Conservation (phyloP, 2,888 invertebrate genomes). For the Scrobipalpa costella region DNA sequence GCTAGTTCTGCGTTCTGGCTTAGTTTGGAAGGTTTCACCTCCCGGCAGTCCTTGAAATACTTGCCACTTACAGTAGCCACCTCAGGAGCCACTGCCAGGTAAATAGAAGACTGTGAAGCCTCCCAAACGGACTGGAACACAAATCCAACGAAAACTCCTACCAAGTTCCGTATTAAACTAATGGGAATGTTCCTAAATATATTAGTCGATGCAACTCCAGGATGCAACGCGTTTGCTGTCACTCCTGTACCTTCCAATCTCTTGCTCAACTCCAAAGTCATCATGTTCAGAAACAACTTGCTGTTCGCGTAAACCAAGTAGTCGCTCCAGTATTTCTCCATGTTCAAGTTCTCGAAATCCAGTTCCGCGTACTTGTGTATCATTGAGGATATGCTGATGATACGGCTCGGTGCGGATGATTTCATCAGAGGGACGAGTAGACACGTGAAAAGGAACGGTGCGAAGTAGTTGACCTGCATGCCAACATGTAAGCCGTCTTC, state of each 20-base stretch:
- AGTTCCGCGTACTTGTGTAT: slow-evolving; percentile 76
- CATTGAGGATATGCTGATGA: slow-evolving; percentile 83
- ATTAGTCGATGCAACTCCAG: slow-evolving; percentile 85
- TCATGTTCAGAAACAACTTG: slow-evolving; percentile 84
- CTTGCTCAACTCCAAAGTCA: slow-evolving; percentile 82
- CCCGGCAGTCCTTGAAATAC: slow-evolving; percentile 83
- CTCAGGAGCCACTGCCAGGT: slow-evolving; percentile 78
- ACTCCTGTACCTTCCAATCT: slow-evolving; percentile 82
- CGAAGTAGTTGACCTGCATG: slow-evolving; percentile 87
- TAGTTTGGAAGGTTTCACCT: slow-evolving; percentile 70
- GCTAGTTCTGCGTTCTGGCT: slow-evolving; percentile 78
- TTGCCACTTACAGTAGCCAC: slow-evolving; percentile 82
- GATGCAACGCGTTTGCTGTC: slow-evolving; percentile 86
- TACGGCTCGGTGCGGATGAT: slow-evolving; percentile 81
- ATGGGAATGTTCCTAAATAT: slow-evolving; percentile 82
- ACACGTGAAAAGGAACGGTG: slow-evolving; percentile 86
- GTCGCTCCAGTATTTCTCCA: slow-evolving; percentile 78
- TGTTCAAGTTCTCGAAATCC: slow-evolving; percentile 72
- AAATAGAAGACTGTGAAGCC: slow-evolving; percentile 84
- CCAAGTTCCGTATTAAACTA: slow-evolving; percentile 52
- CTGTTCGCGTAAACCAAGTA: slow-evolving; percentile 72
- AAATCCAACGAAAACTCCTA: slow-evolving; percentile 54
- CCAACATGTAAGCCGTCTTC: slow-evolving; percentile 85
- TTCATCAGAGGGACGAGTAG: slow-evolving; percentile 78
- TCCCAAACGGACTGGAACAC: slow-evolving; percentile 82